phyloP scores from a whole-genome alignment of 1,140 invertebrate genomes.

The Halictus rubicundus region DNA sequence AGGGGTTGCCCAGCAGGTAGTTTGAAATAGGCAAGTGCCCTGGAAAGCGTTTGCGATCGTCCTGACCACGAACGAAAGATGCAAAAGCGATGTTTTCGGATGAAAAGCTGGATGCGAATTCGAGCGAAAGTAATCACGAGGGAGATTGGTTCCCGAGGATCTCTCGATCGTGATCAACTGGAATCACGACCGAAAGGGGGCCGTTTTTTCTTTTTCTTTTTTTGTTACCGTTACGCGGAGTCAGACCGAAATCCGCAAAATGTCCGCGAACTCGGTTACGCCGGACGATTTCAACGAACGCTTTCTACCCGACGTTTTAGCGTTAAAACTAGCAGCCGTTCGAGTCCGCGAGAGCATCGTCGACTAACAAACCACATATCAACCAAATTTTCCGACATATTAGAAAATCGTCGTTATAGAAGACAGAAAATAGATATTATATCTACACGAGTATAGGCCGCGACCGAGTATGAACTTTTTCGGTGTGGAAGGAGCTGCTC shows the following conservation, averaged over 20 bases:
- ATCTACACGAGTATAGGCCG: constrained; percentile 12
- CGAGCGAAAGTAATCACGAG: neutral
- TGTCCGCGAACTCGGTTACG: neutral
- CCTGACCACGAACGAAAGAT: too few relatives aligned
- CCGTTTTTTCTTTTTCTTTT: neutral
- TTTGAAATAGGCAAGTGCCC: constrained; percentile 33
- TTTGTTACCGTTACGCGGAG: constrained; percentile 8
- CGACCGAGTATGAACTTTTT: constrained; percentile 14
- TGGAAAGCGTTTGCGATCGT: constrained; percentile 36
- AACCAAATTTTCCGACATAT: constrained; percentile 41
- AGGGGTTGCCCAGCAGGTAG: constrained; percentile 33
- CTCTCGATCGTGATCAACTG: neutral
- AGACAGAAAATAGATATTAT: constrained; percentile 3
- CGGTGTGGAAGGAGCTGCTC: neutral
- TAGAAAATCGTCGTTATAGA: constrained; percentile 25
- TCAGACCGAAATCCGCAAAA: neutral
- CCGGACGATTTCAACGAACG: neutral
- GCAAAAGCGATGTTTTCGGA: too few relatives aligned
- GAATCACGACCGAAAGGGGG: neutral
- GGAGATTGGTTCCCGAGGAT: neutral
- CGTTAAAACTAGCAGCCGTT: constrained; percentile 5
- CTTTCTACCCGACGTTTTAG: constrained; percentile 1
- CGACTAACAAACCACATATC: constrained; percentile 40
- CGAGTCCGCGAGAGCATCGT: constrained; percentile 10
- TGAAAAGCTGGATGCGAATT: neutral